Evolutionary conservation across 2,113 vertebrate species (phyloP), one percentile per base, ranked within the genome.

Genomic region (Scophthalmus maximus): DNA sequence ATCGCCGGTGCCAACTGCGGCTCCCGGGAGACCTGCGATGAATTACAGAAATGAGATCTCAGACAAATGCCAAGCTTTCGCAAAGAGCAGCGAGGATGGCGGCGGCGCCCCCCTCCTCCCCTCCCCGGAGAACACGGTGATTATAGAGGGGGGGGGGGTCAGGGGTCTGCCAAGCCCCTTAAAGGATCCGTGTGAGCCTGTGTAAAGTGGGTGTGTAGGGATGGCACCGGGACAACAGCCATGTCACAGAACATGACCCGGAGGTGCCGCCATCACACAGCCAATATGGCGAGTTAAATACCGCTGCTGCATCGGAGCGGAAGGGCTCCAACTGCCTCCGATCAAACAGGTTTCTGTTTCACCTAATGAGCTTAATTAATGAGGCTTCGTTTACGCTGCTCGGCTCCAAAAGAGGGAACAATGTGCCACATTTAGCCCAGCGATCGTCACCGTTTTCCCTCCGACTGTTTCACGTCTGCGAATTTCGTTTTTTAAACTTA

Each of bases 31-130:
- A 92, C 83, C 11, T 76, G 64, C 83, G 77, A 91, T 92, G 92
- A 92, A 93, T 93, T 91, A 93, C 87, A 91, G 90, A 93, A 93
- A 93, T 91, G 88, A 93, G 91, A 92, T 91, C 88, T 89, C 79
- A 87, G 84, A 87, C 88, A 90, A 90, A 92, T 92, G 91, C 92
- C 93, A 93, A 90, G 91, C 88, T 91, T 90, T 88, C 84, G 75
- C 84, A 86, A 84, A 87, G 86, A 82, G 84, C 80, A 51, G 68
- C 26, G 70, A 87, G 83, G 83, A 83, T 71, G 84, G 79, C 78
- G 79, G 76, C 38, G 47, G 64, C 71, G n/a, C n/a, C n/a, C n/a
- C n/a, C n/a, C n/a, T n/a, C n/a, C n/a, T n/a, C 81, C 92, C 91
- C 68, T 87, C 38, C 57, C 57, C 15, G 64, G 90, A 92, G 91